Base-by-base conservation (phyloP, 2,797 vertebrate species). In the Cynopterus sphinx region DNA sequence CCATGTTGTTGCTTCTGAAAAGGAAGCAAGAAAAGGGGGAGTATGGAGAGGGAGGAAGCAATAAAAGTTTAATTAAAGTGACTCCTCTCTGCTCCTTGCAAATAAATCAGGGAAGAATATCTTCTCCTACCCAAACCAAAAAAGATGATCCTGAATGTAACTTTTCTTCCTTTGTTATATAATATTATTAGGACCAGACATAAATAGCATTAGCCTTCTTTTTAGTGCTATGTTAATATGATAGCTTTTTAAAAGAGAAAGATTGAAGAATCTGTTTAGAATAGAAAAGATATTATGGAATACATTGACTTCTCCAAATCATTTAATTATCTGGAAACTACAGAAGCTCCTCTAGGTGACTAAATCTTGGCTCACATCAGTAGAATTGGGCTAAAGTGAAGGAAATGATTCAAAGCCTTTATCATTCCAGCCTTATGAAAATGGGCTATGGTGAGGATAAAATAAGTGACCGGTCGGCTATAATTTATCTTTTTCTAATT, bases 171-270 rank as follows among this genome's bases (percentile, higher is more conserved):
- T 71, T 86, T 26, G 17, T 59, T 51, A 26, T 3, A 41, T n/a
- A 85, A 17, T 49, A 49, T 92, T 49, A 28, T 19, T 71, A 73
- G 55, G 19, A 68, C 31, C 36, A 94, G 21, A 57, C 33, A 79
- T 78, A 55, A 90, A 53, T 63, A 53, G 57, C 91, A 65, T 65
- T n/a, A 46, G 26, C 33, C 46, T 75, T 74, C 26, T 71, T 75
- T 96, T 89, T 84, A 95, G 59, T 77, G 36, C 41, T 41, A 0
- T 57, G 11, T 87, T 95, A 57, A 79, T 26, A 31, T 13, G 9
- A 33, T 49, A 70, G 16, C 12, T 86, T 68, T 77, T 92, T 84
- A 59, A 92, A 83, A 84, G n/a, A 74, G 16, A 90, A 91, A 89
- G 13, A 33, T 4, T 28, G 11, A 85, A 91, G 63, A 75, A 59